Evolutionary conservation across 2,888 invertebrate genomes (phyloP), one percentile per base, ranked within the genome.

Genomic region (Ophion slaviceki): DNA sequence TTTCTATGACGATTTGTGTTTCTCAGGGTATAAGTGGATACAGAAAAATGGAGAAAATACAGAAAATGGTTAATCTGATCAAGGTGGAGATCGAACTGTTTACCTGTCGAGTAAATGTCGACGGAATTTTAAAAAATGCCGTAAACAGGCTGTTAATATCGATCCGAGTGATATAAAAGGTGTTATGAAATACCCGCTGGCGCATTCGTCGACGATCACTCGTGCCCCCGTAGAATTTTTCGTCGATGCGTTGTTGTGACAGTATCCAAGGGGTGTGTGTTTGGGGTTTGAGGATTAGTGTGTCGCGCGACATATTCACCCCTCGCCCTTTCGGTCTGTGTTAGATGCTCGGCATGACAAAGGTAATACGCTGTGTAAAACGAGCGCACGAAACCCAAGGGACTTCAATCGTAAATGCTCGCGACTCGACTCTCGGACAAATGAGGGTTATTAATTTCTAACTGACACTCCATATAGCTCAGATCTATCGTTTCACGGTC

Each of bases 381-480:
- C 86, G 86, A 83, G 82, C 83, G 68, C 79, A 79, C 74, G 67
- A 76, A 61, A 32, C 53, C 36, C 74, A 77, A 72, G 68, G 82
- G 68, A 74, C 78, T 70, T 61, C 59, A 75, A 77, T 79, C 61
- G 82, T 70, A 40, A 80, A 82, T 74, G 70, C 70, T 57, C 53
- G 64, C 36, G 57, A 45, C 70, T 47, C 45, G 88, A 89, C 85
- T 79, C 84, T 85, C 70, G 89, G 90, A 93, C 91, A 92, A 93
- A 93, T 92, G 92, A 90, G 89, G 79, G 91, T 89, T 90, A 93
- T 93, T 91, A 92, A 92, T 93, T 91, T 90, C 84, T 84, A 89
- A 59, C 80, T 72, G 72, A 80, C 70, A 76, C 87, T 70, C 61
- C 61, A 66, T 17, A 53, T 66, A 53, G 59, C 61, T 47, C 74